Evolutionary conservation across 2,888 invertebrate species (phyloP).

Genomic region (Mamestra brassicae): DNA sequence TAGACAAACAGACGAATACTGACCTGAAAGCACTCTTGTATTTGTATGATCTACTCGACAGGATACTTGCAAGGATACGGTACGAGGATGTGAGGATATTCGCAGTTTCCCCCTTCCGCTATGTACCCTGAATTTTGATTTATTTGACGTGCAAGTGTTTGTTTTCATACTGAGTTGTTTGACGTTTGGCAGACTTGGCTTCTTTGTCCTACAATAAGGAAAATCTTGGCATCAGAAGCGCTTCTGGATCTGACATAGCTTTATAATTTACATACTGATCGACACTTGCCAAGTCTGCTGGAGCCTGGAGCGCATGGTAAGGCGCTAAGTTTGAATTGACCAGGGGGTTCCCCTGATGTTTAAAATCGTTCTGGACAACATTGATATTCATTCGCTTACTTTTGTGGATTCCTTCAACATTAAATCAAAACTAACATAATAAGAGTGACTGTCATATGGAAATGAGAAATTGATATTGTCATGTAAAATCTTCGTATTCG

Average conservation of each 20-base stretch:
- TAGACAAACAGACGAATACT: conserved; percentile 35
- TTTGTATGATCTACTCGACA: conserved; percentile 70
- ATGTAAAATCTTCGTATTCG: conserved; percentile 27
- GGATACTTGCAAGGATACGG: conserved; percentile 68
- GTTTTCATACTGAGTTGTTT: conserved; percentile 13
- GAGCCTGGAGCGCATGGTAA: background rate
- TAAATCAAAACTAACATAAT: conserved; percentile 26
- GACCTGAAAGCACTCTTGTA: conserved; percentile 61
- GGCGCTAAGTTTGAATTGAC: background rate
- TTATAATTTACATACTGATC: background rate
- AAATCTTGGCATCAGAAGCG: conserved; percentile 14
- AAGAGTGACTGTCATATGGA: background rate
- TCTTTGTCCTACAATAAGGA: conserved; percentile 23
- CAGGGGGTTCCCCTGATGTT: background rate
- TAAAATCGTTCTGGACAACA: background rate
- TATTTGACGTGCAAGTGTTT: conserved; percentile 33
- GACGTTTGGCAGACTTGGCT: conserved; percentile 4
- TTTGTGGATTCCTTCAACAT: background rate
- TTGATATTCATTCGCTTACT: background rate
- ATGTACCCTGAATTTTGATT: conserved; percentile 85
- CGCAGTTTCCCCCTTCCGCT: conserved; percentile 81
- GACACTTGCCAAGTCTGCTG: too few species aligned
- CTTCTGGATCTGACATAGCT: background rate
- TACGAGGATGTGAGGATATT: conserved; percentile 63
- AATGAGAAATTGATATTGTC: conserved; percentile 21